Base-by-base conservation (phyloP, 2,113 vertebrate species). In the Okapia johnstoni region DNA sequence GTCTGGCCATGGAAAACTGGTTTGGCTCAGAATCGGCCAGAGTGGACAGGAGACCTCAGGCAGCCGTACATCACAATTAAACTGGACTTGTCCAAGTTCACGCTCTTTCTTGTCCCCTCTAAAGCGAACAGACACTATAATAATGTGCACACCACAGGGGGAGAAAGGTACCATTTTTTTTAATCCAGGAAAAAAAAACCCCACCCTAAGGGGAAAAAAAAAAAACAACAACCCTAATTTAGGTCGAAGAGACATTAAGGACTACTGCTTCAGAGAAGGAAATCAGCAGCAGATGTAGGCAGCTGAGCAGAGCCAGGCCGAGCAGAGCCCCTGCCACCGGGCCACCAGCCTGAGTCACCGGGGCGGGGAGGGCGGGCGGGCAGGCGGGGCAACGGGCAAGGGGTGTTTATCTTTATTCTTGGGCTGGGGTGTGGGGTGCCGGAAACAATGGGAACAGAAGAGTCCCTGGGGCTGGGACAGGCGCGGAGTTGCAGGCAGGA, bases 1-100 rank as follows among this genome's bases (percentile, higher is more conserved):
- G 93, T 96, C 97, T 98, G 98, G 98, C 98, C 98, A 98, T 95
- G 98, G 98, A 98, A 99, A 99, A 98, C 98, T 99, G 98, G 98
- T 98, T 99, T 98, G 98, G 98, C 99, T 97, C 95, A 43, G 1
- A 54, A 98, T 96, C 80, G 92, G 98, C 98, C 10, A 15, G 97
- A 98, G 94, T 98, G 98, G 98, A 98, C 98, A 97, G 97, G 77
- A 79, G 98, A 88, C 96, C 94, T 21, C 63, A 92, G 98, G 97
- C 81, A 46, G 0, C 0, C 48, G 96, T 48, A 95, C 4, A 6
- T 96, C 97, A 6, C 95, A 95, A 97, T 98, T 97, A 97, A 61
- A 60, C 73, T 30, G 63, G 91, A 93, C 96, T 96, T 19, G 95
- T 92, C 90, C 33, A 8, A 92, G 83, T 85, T 92, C 79, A 46